phyloP scores from a whole-genome alignment of 2,797 vertebrate species.

The Rhinoraja longicauda region DNA sequence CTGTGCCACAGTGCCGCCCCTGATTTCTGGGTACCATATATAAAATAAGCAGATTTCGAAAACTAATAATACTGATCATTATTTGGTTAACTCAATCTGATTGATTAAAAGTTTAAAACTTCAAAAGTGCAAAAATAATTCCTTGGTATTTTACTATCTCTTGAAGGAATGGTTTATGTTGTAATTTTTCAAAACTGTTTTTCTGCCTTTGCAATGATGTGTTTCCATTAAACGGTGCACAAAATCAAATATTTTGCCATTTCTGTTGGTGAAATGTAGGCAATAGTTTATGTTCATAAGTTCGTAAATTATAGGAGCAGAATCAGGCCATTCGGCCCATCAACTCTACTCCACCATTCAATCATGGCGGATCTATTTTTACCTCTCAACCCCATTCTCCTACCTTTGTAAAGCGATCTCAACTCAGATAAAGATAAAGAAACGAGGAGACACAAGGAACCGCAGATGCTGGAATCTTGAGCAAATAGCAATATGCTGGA shows the following conservation, averaged over 20 bases:
- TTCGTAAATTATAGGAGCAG: no score
- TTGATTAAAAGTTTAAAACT: constrained; percentile 8
- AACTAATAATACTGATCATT: constrained; percentile 21
- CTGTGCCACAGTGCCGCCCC: no score
- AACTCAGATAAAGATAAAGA: neutral
- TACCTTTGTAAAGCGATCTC: neutral
- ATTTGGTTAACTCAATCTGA: constrained; percentile 9
- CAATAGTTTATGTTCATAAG: neutral
- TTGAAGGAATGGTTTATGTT: neutral
- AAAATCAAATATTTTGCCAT: neutral
- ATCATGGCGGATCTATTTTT: no score
- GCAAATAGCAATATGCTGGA: no score
- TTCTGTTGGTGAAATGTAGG: neutral
- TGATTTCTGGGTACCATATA: neutral
- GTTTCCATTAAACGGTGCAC: neutral
- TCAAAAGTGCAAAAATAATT: neutral
- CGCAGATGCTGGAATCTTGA: no score
- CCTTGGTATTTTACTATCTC: neutral
- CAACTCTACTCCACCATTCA: no score
- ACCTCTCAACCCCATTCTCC: no score
- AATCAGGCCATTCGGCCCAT: no score
- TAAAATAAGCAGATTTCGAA: neutral
- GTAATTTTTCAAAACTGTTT: neutral
- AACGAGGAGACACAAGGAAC: no score
- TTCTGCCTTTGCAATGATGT: neutral